Evolutionary conservation across 64 coral and sea anemone species (phyloP), one percentile per base, ranked within the genome.

Genomic region (Pocillopora verrucosa): DNA sequence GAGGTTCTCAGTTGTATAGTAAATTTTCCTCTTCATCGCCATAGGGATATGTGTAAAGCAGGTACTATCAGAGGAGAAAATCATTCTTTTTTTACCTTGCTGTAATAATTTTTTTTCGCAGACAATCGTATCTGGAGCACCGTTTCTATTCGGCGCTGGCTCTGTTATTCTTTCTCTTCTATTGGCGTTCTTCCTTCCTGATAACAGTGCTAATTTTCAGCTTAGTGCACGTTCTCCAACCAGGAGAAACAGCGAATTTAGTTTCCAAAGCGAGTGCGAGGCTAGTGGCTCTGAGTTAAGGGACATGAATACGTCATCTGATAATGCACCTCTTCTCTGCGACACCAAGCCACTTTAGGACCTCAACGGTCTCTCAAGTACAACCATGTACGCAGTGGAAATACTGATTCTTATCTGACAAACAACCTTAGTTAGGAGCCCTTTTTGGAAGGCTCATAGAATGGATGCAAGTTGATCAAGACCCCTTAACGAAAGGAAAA

Each of bases 111-210:
- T 60, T 19, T 34, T 65, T 73, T n/a, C 36, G 20, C 73, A 97
- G 95, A 97, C 87, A 25, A 97, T 97, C 3, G 92, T 93, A 36
- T 75, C 80, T 57, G 95, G 95, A 57, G 95, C 95, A 72, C 95
- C 95, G 3, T 97, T 97, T 76, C 88, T 97, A 67, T 97, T 97
- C 63, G 95, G 95, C n/a, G 95, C 95, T 57, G 95, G 95, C 22
- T 97, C 95, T 38, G 95, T 97, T 13, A 97, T 97, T 61, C 84
- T 97, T 41, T 92, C 95, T 5, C 59, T 97, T 13, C 78, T 97
- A 24, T 61, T 97, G 36, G 95, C 95, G 1, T 97, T 97, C 63
- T 97, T 97, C 56, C 93, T 97, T 19, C 95, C 95, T 34, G 95
- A 97, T 19, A 97, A 79, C 24, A 84, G 60, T 16, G 92, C 91